Percentiles rank a stretch among this genome's conserved stretches.
phyloP scores from a whole-genome alignment of 1,140 invertebrate genomes.

The Brachionus asplanchnoidis region DNA sequence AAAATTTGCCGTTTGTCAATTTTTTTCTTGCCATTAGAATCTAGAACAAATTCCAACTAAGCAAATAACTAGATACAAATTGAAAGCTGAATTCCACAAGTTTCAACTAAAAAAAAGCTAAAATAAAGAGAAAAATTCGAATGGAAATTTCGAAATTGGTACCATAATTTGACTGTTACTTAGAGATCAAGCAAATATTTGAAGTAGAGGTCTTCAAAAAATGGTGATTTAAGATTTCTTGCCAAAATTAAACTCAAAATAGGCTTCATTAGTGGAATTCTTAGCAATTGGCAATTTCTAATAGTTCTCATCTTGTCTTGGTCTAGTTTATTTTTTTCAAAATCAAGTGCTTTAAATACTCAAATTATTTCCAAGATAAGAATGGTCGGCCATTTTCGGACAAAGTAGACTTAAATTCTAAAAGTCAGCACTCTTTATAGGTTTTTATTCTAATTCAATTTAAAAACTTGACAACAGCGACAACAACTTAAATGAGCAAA shows the following conservation, averaged over 20 bases:
- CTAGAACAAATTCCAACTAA: background rate
- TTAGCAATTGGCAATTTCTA: background rate
- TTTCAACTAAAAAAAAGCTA: background rate
- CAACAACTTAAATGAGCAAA: background rate
- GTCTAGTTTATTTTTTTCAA: background rate
- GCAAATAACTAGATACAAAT: background rate
- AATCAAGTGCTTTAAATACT: background rate
- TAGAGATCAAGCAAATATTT: constrained; percentile 2
- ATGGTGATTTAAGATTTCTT: background rate
- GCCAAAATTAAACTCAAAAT: background rate
- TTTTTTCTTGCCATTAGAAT: background rate
- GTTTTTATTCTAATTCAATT: background rate
- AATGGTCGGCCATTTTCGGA: background rate
- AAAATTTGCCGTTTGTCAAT: background rate
- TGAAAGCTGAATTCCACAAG: background rate
- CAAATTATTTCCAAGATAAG: background rate
- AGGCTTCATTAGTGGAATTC: background rate
- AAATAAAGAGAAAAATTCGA: background rate
- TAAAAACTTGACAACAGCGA: background rate
- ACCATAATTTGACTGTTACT: background rate
- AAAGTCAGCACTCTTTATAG: background rate
- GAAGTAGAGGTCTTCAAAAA: background rate
- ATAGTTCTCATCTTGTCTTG: background rate
- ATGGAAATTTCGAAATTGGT: background rate
- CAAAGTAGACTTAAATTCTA: background rate